A percentile compares a stretch with the other conserved stretches of the same genome.
Conservation (phyloP, 1,140 invertebrate species). For the Aricia agestis region DNA sequence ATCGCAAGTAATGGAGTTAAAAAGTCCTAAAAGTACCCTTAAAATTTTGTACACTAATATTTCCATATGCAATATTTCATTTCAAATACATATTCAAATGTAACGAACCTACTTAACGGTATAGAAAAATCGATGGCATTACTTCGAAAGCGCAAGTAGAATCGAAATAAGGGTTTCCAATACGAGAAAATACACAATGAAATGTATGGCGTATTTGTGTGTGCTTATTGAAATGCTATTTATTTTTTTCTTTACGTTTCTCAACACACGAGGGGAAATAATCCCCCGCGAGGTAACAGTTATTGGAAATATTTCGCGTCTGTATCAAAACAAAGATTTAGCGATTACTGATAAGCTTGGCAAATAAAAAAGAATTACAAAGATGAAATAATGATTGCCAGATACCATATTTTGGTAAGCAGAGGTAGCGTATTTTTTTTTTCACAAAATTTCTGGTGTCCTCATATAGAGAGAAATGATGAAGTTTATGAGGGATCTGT, state of each 20-base stretch:
- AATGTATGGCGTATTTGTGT: conserved; percentile 47
- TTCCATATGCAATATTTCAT: neutral
- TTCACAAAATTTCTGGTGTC: no score
- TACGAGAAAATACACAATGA: conserved; percentile 42
- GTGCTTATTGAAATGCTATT: conserved; percentile 36
- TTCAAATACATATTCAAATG: neutral
- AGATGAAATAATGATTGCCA: no score
- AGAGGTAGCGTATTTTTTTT: no score
- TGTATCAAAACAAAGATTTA: conserved; percentile 11
- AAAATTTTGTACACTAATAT: neutral
- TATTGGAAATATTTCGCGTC: conserved; percentile 6
- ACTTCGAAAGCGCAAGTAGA: conserved; percentile 39
- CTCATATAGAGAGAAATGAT: no score
- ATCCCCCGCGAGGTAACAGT: conserved; percentile 21
- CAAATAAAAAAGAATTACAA: no score
- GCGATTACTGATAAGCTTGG: neutral
- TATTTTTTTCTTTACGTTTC: conserved; percentile 28
- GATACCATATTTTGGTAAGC: no score
- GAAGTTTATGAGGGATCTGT: no score
- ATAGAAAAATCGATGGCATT: conserved; percentile 44
- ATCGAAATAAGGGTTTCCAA: conserved; percentile 42
- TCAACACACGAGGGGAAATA: conserved; percentile 22
- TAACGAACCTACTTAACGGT: conserved; percentile 14
- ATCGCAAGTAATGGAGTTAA: no score
- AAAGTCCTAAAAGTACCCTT: no score